Base-by-base conservation (phyloP, 53 echinoderm and acorn worm genomes). In the Holothuria scabra region DNA sequence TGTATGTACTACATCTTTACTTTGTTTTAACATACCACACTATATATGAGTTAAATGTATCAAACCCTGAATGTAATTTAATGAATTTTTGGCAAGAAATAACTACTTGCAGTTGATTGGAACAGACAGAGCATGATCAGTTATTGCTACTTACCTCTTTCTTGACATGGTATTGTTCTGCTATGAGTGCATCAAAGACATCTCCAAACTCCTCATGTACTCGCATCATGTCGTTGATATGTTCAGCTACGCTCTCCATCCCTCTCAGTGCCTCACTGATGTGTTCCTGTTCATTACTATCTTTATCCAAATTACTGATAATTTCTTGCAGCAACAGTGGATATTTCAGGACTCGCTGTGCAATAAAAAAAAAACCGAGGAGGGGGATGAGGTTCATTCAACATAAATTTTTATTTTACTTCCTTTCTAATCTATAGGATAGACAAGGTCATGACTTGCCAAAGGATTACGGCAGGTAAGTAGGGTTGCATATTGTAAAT, bases 201-300 rank as follows among this genome's bases (percentile, higher is more conserved):
- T 94, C 97, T 4, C 97, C 97, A 31, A 72, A 97, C 56, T 97
- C 90, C 68, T 97, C 97, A 60, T 97, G 97, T 10, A 97, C 90
- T 18, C 92, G 65, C 97, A 97, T 97, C 97, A 96, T 93, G 55
- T 97, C 97, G 35, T 97, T 97, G 92, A 97, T 97, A 56, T 97
- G 97, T 66, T 90, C 97, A 0, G 97, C 97, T 3, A 97, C 97
- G 74, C 85, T 88, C 66, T 94, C 90, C 97, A 97, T 97, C 1
- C 97, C 94, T 63, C 90, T 91, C 25, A 90, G 86, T 48, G 97
- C 90, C 64, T 92, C 92, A 4, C 90, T 75, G 38, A 97, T 85
- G 58, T 97, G 92, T 56, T 92, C 90, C 59, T 97, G 94, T 71
- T 97, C 97, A 26, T 87, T 86, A 75, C 92, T 94, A 14, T 97